phyloP scores from a whole-genome alignment of 2,888 invertebrate genomes.

The Cephonodes hylas region DNA sequence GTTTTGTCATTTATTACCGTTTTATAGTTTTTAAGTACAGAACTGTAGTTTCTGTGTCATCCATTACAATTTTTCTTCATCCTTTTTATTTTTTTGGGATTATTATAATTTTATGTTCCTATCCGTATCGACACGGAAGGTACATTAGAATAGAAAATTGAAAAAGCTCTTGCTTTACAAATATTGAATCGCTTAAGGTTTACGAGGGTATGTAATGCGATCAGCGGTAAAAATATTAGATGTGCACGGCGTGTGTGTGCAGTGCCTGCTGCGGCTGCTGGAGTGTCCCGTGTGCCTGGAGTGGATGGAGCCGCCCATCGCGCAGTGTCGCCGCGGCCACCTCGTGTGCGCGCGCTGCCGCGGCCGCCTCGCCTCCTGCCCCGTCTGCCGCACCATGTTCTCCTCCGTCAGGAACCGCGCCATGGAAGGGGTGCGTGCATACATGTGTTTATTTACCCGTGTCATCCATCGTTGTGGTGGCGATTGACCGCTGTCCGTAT shows the following conservation, averaged over 20 bases:
- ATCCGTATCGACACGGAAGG: too few relatives aligned
- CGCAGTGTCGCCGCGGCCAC: constrained; percentile 84
- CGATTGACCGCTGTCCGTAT: neutral
- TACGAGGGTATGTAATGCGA: too few relatives aligned
- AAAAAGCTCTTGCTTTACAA: too few relatives aligned
- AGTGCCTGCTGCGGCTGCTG: constrained; percentile 71
- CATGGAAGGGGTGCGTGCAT: constrained; percentile 72
- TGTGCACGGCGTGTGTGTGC: neutral
- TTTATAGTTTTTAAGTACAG: too few relatives aligned
- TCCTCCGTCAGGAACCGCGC: constrained; percentile 75
- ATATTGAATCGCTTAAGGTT: too few relatives aligned
- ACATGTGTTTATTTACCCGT: neutral
- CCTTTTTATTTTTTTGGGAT: too few relatives aligned
- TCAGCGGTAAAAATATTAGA: too few relatives aligned
- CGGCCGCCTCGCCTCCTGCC: constrained; percentile 78
- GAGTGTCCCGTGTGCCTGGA: constrained; percentile 85
- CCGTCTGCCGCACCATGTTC: constrained; percentile 81
- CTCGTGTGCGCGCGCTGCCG: constrained; percentile 81
- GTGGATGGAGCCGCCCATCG: constrained; percentile 82
- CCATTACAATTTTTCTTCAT: too few relatives aligned
- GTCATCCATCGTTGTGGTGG: neutral
- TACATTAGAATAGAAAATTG: too few relatives aligned
- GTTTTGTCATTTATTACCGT: too few relatives aligned
- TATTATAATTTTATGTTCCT: too few relatives aligned
- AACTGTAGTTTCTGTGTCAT: too few relatives aligned